Evolutionary conservation across 1,140 invertebrate species (phyloP), one percentile per base, ranked within the genome.

Genomic region (Plodia interpunctella): DNA sequence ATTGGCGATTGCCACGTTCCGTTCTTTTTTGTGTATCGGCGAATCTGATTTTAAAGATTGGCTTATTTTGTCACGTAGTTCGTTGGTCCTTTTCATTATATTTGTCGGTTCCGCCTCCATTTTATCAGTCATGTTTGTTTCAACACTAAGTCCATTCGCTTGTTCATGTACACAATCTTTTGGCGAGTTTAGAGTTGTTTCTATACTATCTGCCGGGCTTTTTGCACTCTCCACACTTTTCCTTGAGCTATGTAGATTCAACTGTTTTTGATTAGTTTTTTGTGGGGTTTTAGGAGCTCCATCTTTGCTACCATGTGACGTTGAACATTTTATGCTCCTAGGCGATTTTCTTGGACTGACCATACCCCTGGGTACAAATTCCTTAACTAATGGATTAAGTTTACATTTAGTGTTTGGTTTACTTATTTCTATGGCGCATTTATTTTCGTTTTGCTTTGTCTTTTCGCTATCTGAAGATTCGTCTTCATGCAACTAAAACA

Each of bases 1-100:
- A 11, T 75, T 63, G 18, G 71, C 72, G 5, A 85, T 80, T 0
- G 82, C 82, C 0, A 81, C 59, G 55, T 83, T 83, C 53, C 68
- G 74, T 57, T 81, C 68, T 13, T 63, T 67, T 60, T 82, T 82
- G 0, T 56, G 53, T 61, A 68, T 70, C 0, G 66, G 55, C 61
- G 67, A 59, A 25, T 69, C 66, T 0, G 58, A 54, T 19, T 74
- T 63, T 1, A 64, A 65, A 0, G 62, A 63, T 0, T 60, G 55
- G 17, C 49, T 66, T 30, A 85, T 77, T 63, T 74, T 75, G 0
- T 57, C 63, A 62, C 65, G 72, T 10, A 82, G 32, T 32, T 64
- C 63, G 2, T 71, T 49, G 51, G 59, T 67, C 18, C 77, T 63
- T 49, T 76, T 49, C 55, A 70, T 58, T 0, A 67, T 63, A n/a